These are phyloP conservation scores for Antheraea pernyi DNA, from an alignment of 1,140 invertebrate species.

Conservation along the genomic window DNA sequence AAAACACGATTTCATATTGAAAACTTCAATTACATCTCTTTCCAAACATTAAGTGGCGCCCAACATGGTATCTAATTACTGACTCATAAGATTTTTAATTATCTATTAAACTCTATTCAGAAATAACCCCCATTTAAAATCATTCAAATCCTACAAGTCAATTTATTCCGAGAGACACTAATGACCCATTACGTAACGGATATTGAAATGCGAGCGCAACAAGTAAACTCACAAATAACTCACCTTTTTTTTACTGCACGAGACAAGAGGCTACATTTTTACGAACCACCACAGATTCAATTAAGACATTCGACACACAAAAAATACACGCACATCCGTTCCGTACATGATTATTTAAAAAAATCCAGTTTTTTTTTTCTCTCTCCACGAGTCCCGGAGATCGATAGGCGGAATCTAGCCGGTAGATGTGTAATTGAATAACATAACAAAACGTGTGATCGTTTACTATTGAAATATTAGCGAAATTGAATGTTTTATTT, in stretches of 20 bases:
- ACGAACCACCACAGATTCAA: slow-evolving; percentile 40
- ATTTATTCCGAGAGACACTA: slow-evolving; percentile 13
- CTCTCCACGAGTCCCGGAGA: slow-evolving; percentile 5
- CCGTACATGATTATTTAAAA: slow-evolving; percentile 24
- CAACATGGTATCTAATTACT: slow-evolving; percentile 3
- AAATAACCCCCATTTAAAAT: too few relatives aligned
- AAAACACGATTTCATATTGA: too few relatives aligned
- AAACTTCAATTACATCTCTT: too few relatives aligned
- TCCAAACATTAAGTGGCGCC: slow-evolving; percentile 1
- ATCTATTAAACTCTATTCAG: background rate
- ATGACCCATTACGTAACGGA: slow-evolving; percentile 58
- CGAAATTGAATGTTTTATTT: background rate
- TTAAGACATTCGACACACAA: slow-evolving; percentile 30
- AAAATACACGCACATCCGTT: slow-evolving; percentile 32
- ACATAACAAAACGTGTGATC: background rate
- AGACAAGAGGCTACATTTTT: slow-evolving; percentile 53
- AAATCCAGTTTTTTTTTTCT: slow-evolving; percentile 15
- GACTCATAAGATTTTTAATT: background rate
- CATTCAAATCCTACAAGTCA: background rate
- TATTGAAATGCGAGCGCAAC: slow-evolving; percentile 50
- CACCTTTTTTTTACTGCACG: slow-evolving; percentile 35
- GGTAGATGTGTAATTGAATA: background rate
- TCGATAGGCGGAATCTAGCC: background rate
- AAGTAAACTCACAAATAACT: slow-evolving; percentile 57
- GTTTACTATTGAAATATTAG: background rate